Conservation (phyloP, 2,113 vertebrate species). For the Aegotheles bennettii region DNA sequence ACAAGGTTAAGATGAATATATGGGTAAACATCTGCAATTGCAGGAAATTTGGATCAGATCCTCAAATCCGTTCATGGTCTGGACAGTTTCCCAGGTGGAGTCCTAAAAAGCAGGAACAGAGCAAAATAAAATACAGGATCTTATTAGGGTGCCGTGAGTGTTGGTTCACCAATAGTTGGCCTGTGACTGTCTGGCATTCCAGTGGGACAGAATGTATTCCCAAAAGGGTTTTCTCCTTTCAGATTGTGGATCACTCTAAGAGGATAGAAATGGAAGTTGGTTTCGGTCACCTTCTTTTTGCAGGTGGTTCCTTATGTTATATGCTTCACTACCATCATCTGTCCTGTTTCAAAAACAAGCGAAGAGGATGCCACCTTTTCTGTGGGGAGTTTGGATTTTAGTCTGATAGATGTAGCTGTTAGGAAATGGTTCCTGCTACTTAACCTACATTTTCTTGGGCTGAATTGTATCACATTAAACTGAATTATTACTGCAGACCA, state of each 20-base stretch:
- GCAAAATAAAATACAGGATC: not conserved
- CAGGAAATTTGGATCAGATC: not conserved
- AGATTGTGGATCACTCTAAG: not conserved
- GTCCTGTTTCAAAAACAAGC: not conserved
- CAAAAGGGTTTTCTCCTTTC: not conserved
- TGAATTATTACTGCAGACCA: not conserved
- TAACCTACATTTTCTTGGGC: conserved; percentile 14
- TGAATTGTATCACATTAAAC: not conserved
- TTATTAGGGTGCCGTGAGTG: rapidly evolving
- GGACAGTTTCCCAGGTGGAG: not conserved
- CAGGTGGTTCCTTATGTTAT: not conserved
- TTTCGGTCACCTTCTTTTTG: not conserved
- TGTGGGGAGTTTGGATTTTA: not conserved
- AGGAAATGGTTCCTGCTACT: conserved; percentile 2
- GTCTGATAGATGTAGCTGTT: not conserved
- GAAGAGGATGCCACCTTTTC: not conserved
- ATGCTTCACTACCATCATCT: not conserved
- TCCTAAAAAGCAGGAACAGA: not conserved
- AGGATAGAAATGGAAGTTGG: not conserved
- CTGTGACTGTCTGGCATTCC: not conserved
- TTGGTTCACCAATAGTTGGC: rapidly evolving
- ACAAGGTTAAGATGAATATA: not conserved
- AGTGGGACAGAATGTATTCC: not conserved
- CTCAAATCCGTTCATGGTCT: not conserved
- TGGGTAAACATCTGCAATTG: not conserved